Base-by-base conservation (phyloP, 2,113 vertebrate species). In the Athene cunicularia region DNA sequence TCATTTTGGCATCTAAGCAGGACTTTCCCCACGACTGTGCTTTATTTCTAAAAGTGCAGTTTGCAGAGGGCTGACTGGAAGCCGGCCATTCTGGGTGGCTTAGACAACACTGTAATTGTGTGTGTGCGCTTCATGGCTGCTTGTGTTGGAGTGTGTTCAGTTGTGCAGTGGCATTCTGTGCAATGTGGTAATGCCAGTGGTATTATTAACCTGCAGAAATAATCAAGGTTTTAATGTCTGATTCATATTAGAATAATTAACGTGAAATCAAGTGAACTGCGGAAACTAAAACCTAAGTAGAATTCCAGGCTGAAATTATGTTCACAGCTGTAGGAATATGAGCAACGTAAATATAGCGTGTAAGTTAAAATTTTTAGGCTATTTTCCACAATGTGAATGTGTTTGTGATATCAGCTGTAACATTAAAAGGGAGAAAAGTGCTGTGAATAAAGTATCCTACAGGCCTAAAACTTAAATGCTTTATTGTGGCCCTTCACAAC, bases 131-230 rank as follows among this genome's bases (percentile, higher is more conserved):
- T 35, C 16, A 0, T 45, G 81, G 64, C 71, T 2, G 33, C 52
- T n/a, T 14, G 2, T 16, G 15, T 9, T 1, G 0, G 52, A 50
- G 23, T 2, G 0, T 2, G 26, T 43, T 47, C 19, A 5, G 1
- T 21, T 1, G 4, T 33, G 70, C 70, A 21, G 32, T 22, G 16
- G 68, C 37, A 2, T 70, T 71, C 50, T 3, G 0, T 71, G 50
- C 55, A 8, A 1, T 1, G 10, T 0, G 0, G 11, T 35, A 22
- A 6, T 17, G 3, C 27, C 20, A 9, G 2, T 4, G 13, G 19
- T 18, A 3, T 11, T 53, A 5, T 24, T n/a, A 47, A 58, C 27
- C 20, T 55, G 27, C 73, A 66, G 87, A 56, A 70, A 56, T 11
- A n/a, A 30, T 32, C 30, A 4, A 8, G 33, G 6, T 22, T 74